Conservation (phyloP, 2,113 vertebrate species). For the Corythaeola cristata region DNA sequence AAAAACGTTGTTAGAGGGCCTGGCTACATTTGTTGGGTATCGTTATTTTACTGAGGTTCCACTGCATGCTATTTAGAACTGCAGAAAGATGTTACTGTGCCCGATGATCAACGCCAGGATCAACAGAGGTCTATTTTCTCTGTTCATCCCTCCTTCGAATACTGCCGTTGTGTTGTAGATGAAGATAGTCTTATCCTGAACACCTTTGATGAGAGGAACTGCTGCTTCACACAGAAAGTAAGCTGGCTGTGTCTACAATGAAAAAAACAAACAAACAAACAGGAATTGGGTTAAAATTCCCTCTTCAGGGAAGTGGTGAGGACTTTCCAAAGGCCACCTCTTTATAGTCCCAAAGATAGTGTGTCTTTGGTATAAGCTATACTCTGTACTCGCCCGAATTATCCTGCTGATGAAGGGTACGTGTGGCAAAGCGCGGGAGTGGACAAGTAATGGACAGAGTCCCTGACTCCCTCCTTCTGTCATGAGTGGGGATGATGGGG, state of each 20-base stretch:
- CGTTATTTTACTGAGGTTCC: rapidly evolving
- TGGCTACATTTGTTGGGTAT: not conserved
- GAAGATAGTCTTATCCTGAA: not conserved
- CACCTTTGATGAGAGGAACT: not conserved
- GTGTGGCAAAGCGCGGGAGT: not conserved
- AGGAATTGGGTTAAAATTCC: not conserved
- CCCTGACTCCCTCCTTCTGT: not conserved
- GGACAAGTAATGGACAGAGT: not conserved
- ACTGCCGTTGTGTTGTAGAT: not conserved
- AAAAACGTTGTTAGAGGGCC: not conserved
- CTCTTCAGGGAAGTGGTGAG: not conserved
- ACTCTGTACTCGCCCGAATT: not conserved
- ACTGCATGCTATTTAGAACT: not conserved
- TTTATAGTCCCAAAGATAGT: not conserved
- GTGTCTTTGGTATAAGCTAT: not conserved
- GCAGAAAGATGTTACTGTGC: not conserved
- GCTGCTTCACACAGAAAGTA: not conserved
- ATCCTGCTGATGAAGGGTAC: no score
- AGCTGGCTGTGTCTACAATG: not conserved
- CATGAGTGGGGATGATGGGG: not conserved
- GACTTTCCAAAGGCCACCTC: not conserved
- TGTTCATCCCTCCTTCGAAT: not conserved
- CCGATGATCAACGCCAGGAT: not conserved
- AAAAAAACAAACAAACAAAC: not conserved
- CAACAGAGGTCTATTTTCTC: not conserved